Base-by-base conservation (phyloP, 2,888 invertebrate species). In the Anticlea derivata region DNA sequence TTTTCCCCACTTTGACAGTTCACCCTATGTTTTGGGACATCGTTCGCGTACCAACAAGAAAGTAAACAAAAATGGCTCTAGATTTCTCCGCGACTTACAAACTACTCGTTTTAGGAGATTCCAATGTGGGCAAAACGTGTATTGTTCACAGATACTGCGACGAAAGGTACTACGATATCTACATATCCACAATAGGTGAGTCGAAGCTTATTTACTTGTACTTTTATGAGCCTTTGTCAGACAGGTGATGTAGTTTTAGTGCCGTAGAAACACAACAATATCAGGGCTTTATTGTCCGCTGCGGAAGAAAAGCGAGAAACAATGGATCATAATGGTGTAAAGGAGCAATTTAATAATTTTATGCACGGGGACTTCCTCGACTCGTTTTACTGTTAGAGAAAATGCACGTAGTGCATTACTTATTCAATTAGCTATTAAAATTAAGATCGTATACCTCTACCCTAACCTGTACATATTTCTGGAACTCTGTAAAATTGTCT, bases 121-220 rank as follows among this genome's bases (percentile, higher is more conserved):
- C 96, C 44, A 96, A 96, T 91, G 96, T 97, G 58, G 96, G 96
- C 10, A 97, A 97, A 92, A 96, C 96, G 54, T 97, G 96, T 86
- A 95, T 97, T 68, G 96, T 96, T 70, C 96, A 96, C 82, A 93
- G 96, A 84, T 97, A 96, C 76, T 96, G 96, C 80, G 96, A 96
- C 81, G 96, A 97, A 84, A 93, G 96, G 71, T 97, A 96, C 86
- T 96, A 96, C 87, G 96, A 97, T 80, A 96, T 96, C 64, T 96
- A 96, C 86, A 96, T 96, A 89, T 96, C 96, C 37, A 96, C 96
- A 61, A 96, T 97, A 90, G 96, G 96, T 96, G 83, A 94, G 94
- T 89, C 53, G 66, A 66, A 63, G 48, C 41, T 55, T 75, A 78
- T 80, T 83, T 81, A 76, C 71, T 72, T 79, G 75, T 67, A 58